Evolutionary conservation across 2,113 vertebrate genomes (phyloP), one percentile per base, ranked within the genome.

Genomic region (Rousettus leschenaultii): DNA sequence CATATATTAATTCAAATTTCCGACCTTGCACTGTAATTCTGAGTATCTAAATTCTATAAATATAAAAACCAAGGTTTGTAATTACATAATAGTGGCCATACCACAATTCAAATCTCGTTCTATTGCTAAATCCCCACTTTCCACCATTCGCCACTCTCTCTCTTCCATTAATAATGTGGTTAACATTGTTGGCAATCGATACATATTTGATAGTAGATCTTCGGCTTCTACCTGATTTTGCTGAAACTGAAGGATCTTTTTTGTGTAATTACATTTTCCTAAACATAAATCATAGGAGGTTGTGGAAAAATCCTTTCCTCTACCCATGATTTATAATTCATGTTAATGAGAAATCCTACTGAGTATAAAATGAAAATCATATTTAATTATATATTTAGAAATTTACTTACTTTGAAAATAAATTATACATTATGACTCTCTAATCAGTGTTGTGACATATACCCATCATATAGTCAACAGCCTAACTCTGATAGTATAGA

Each of bases 321-420:
- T 6, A 59, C 18, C 78, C 22, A 43, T 38, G 8, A 82, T 59
- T 82, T 85, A 7, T 94, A 86, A 40, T 86, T 83, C 19, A 78
- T 89, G 15, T 66, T 86, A 83, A 92, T 95, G 73, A 86, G 91
- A 94, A 95, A 38, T 78, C n/a, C 40, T 83, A 82, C 57, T 77
- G 59, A 89, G 33, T 65, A 61, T 51, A 73, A 92, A 92, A 59
- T 89, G 12, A 24, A 77, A 89, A 94, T 82, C 4, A 84, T 35
- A 89, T 59, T 35, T 80, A 92, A 71, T 86, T 71, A 71, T 71
- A 57, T 78, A 92, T 59, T 94, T 94, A 71, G 38, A 78, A 6
- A 83, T 38, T 61, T 92, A 79, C 4, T 53, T 85, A 86, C 78
- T 95, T 95, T 59, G 15, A 68, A 94, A 96, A 92, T 86, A 89